A percentile compares a stretch with the other conserved stretches of the same genome.
These are phyloP conservation scores for Brachyptera putata DNA, from an alignment of 2,888 invertebrate genomes.

Conservation along the genomic window DNA sequence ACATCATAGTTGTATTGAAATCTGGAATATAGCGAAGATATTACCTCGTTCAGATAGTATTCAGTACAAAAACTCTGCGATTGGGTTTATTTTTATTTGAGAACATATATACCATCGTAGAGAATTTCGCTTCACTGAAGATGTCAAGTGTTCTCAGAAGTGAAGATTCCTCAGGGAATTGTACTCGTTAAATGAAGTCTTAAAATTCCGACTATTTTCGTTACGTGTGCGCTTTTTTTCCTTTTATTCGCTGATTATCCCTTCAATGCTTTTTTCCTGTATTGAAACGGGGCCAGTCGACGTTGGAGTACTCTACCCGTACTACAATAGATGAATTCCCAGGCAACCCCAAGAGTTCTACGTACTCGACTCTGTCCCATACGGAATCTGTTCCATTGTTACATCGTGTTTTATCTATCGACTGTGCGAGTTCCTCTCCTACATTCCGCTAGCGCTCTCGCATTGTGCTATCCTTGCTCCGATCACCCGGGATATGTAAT, in stretches of 20 bases:
- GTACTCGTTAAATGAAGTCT: slow-evolving; percentile 23
- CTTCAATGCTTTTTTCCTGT: neutral
- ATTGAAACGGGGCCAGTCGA: neutral
- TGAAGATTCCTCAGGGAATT: slow-evolving; percentile 10
- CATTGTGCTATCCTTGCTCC: neutral
- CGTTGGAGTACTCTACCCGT: no score
- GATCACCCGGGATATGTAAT: neutral
- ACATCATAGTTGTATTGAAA: no score
- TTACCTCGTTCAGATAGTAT: no score
- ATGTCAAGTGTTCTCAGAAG: slow-evolving; percentile 3
- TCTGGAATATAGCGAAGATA: no score
- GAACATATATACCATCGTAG: no score
- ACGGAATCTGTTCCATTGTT: neutral
- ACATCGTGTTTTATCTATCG: slow-evolving; percentile 16
- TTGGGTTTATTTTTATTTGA: no score
- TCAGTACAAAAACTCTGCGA: no score
- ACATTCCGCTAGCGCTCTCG: neutral
- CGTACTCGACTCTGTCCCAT: neutral
- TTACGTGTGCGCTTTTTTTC: slow-evolving; percentile 2
- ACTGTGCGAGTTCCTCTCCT: neutral
- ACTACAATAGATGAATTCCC: neutral
- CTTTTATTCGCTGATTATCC: neutral
- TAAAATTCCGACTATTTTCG: slow-evolving; percentile 11
- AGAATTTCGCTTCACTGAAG: neutral
- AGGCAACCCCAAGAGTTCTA: neutral